A percentile compares a stretch with the other conserved stretches of the same genome.
Evolutionary conservation across 2,113 vertebrate genomes (phyloP).

Genomic region (Hydrochoerus hydrochaeris): DNA sequence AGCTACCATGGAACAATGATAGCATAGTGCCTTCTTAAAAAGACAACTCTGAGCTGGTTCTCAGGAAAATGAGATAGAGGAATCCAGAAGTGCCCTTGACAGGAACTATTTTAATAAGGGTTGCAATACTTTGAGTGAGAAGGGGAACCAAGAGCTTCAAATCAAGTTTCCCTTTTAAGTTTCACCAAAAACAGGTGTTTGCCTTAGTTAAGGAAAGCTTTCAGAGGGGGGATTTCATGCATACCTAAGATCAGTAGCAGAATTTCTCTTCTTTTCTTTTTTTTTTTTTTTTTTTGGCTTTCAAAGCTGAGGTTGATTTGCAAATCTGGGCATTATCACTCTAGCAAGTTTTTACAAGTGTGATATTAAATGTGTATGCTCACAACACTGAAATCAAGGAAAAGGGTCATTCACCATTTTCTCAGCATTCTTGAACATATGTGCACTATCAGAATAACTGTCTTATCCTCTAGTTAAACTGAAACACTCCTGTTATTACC

Average conservation of each 20-base stretch:
- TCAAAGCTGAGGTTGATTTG: neutral
- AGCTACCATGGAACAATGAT: neutral
- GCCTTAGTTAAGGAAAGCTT: slow-evolving; percentile 38
- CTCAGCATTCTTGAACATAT: neutral
- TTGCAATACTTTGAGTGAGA: slow-evolving; percentile 35
- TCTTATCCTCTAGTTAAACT: neutral
- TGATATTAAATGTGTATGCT: neutral
- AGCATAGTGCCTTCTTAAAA: neutral
- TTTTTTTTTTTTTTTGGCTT: neutral
- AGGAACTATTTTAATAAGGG: neutral
- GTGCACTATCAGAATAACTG: neutral
- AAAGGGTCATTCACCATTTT: neutral
- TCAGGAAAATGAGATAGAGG: neutral
- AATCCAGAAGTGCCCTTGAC: slow-evolving; percentile 9
- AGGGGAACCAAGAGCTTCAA: slow-evolving; percentile 56
- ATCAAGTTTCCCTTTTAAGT: slow-evolving; percentile 59
- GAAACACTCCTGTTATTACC: neutral
- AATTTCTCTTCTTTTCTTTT: neutral
- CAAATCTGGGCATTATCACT: neutral
- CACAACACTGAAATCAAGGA: neutral
- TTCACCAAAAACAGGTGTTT: slow-evolving; percentile 62
- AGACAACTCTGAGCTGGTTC: neutral
- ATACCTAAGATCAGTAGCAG: slow-evolving; percentile 4
- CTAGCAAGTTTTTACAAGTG: neutral
- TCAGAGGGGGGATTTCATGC: slow-evolving; percentile 50